Base-by-base conservation (phyloP, 2,888 invertebrate genomes). In the Caenorhabditis macrosperma region DNA sequence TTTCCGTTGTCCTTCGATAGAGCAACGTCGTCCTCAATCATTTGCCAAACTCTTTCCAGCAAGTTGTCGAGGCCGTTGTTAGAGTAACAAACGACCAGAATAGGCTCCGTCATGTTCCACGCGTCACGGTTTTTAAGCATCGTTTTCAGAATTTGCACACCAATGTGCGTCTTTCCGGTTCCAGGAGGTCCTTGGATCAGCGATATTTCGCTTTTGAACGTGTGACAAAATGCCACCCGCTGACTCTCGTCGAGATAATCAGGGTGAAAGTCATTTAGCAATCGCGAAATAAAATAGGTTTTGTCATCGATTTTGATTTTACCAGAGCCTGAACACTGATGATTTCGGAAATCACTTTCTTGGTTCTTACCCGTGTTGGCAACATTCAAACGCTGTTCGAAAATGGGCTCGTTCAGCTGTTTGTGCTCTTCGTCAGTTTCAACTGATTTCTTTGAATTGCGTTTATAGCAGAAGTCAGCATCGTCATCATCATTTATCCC, bases 51-150 rank as follows among this genome's bases (percentile, higher is more conserved):
- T 9, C 88, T 94, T 90, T 94, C 94, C 38, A 95, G 91, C 90
- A 95, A 95, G 90, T 95, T 95, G 91, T 95, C 95, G 50, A 96
- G 91, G 5, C 95, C 95, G 90, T 95, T 95, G 92, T 96, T 95
- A 7, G 95, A 95, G 90, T 94, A 95, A 87, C 95, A 95, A 22
- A 95, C 93, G 0, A 95, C 92, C 10, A 95, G 91, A 90, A 95
- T 94, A 0, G 94, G 94, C 15, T 71, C 63, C 7, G 71, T 78
- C 28, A 74, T 76, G 1, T 72, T 33, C 82, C 83, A 87, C 24
- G 80, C 72, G 7, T 22, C 20, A 7, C 82, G 57, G 54, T 87
- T 88, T 20, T 74, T 81, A 55, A 88, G 72, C 28, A 87, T 71
- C n/a, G 82, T 74, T 24, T 77, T 68, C 30, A 2, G 76, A 44